Evolutionary conservation across 2,888 invertebrate species (phyloP).

Genomic region (Tachina grossa): DNA sequence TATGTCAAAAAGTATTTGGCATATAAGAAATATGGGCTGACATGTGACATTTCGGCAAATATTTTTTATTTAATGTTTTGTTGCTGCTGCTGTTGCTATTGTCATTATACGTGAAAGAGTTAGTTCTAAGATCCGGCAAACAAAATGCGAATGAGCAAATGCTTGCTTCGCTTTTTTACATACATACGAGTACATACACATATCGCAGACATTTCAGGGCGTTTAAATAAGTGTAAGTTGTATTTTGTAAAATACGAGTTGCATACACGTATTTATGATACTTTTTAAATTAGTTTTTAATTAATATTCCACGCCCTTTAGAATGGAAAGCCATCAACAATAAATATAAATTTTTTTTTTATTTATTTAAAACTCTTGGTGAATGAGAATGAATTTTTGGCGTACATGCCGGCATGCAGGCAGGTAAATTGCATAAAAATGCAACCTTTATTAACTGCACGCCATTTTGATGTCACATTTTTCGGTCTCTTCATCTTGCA

Average conservation of each 20-base stretch:
- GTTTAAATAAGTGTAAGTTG: slow-evolving; percentile 55
- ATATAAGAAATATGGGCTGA: slow-evolving; percentile 81
- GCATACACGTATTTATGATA: slow-evolving; percentile 30
- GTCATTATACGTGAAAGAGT: slow-evolving; percentile 34
- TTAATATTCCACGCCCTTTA: slow-evolving; percentile 70
- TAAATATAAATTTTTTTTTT: slow-evolving; percentile 49
- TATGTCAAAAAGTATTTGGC: slow-evolving; percentile 82
- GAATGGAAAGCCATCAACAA: slow-evolving; percentile 18
- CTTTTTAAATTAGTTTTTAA: slow-evolving; percentile 71
- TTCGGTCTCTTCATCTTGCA: slow-evolving; percentile 62
- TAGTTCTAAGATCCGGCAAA: slow-evolving; percentile 34
- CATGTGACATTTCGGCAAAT: slow-evolving; percentile 77
- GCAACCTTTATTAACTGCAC: slow-evolving; percentile 70
- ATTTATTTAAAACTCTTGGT: slow-evolving; percentile 27
- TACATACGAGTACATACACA: slow-evolving; percentile 13
- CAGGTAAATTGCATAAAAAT: slow-evolving; percentile 58
- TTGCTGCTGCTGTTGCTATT: slow-evolving; percentile 14
- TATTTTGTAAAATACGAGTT: slow-evolving; percentile 23
- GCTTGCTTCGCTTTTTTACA: neutral
- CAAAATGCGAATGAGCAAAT: slow-evolving; percentile 48
- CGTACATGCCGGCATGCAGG: slow-evolving; percentile 29
- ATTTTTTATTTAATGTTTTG: slow-evolving; percentile 48
- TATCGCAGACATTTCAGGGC: slow-evolving; percentile 37
- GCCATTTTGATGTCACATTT: slow-evolving; percentile 71
- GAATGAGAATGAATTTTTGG: slow-evolving; percentile 57